Percentiles rank a stretch among this genome's conserved stretches.
phyloP scores from a whole-genome alignment of 2,888 invertebrate genomes.

The Selenia dentaria region DNA sequence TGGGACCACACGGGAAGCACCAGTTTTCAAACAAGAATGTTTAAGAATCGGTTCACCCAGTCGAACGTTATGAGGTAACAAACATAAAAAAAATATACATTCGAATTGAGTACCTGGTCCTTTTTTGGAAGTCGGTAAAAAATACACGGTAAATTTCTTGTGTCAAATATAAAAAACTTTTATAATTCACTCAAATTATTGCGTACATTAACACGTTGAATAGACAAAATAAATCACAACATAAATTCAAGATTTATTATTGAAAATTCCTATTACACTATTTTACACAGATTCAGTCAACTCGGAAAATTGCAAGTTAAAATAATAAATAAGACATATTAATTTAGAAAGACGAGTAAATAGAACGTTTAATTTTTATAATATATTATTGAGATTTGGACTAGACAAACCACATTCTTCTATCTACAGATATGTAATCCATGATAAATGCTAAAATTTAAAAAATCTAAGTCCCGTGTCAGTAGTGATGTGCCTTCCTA shows the following conservation, averaged over 20 bases:
- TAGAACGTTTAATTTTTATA: conserved; percentile 56
- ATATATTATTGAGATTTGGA: conserved; percentile 77
- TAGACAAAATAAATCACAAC: conserved; percentile 44
- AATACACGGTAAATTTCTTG: no score
- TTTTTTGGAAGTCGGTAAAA: no score
- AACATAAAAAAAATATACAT: no score
- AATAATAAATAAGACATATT: conserved; percentile 59
- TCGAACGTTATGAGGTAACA: no score
- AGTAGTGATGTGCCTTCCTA: conserved; percentile 68
- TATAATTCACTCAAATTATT: conserved; percentile 21
- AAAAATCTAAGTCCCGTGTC: conserved; percentile 78
- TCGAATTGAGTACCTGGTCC: no score
- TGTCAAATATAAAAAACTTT: no score
- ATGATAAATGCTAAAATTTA: conserved; percentile 81
- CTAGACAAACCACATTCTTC: conserved; percentile 82
- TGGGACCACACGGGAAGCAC: no score
- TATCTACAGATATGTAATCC: conserved; percentile 85
- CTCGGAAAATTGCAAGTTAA: conserved; percentile 64
- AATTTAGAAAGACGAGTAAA: conserved; percentile 73
- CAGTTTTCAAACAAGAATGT: no score
- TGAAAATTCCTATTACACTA: conserved; percentile 56
- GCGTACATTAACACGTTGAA: conserved; percentile 59
- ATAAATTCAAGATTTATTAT: conserved; percentile 35
- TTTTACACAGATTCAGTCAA: conserved; percentile 76
- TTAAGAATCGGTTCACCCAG: no score